Base-by-base conservation (phyloP, 2,888 invertebrate species). In the Dinocampus coccinellae region DNA sequence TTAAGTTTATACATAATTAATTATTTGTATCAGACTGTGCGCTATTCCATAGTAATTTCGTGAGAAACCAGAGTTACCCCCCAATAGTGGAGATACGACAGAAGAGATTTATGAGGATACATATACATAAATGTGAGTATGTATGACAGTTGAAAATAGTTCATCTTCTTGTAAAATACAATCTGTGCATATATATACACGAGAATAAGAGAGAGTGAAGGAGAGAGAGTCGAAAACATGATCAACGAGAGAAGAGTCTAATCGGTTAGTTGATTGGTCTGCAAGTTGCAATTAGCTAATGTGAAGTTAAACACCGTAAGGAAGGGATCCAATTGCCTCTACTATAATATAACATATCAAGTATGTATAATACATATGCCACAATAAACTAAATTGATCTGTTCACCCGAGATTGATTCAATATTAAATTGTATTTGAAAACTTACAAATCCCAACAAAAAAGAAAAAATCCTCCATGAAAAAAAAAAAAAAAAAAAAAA, bases 241-340 rank as follows among this genome's bases (percentile, higher is more conserved):
- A 36, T 57, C 26, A 67, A 11, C 26, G 26, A n/a, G 58, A 10
- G 47, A 63, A 68, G 24, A 64, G 60, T 33, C 39, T 64, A 65
- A 69, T 69, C 60, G 52, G 20, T 24, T 36, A 24, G 60, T 70
- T 42, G 60, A 70, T 64, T 55, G 62, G 11, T 42, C 42, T 34
- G 64, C 58, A 24, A 52, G 36, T 26, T 26, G 64, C 68, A 68
- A 70, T 70, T 68, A 68, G 24, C 60, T 64, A 42, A 57, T 68
- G 65, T 53, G 53, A 70, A 42, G 61, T 64, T 61, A 63, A 73
- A 68, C 42, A 64, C 34, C 42, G 47, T 60, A 33, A 13, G 58
- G 11, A 39, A n/a, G 39, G 29, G 42, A 52, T 63, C 58, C 24
- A 42, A 33, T 42, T 22, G 60, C 20, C 13, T 6, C 16, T 47